Evolutionary conservation across 2,113 vertebrate genomes (phyloP).

Genomic region (Panthera uncia): DNA sequence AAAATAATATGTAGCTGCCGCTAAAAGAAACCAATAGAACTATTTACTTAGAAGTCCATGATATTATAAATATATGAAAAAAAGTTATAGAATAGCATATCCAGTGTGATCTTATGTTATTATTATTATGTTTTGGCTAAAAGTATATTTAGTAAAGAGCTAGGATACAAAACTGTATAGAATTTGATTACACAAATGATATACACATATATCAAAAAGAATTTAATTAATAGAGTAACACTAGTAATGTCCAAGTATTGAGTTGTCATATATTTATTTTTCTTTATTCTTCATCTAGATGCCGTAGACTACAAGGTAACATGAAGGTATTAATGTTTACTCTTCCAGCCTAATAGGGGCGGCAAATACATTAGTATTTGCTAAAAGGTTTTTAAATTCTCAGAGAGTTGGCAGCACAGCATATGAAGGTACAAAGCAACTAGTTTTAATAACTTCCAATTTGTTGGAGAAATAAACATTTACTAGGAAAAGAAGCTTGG

Average conservation of each 20-base stretch:
- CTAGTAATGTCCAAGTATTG: neutral
- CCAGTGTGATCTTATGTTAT: neutral
- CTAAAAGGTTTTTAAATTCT: constrained; percentile 1
- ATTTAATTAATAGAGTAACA: neutral
- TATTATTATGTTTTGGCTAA: neutral
- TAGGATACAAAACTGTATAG: neutral
- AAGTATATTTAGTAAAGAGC: neutral
- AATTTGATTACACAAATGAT: neutral
- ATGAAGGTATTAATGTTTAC: constrained; percentile 14
- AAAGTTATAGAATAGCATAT: neutral
- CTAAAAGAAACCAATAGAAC: neutral
- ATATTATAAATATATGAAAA: neutral
- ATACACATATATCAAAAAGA: neutral
- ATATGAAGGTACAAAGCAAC: neutral
- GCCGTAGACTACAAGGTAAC: neutral
- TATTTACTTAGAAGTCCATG: neutral
- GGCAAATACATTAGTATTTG: neutral
- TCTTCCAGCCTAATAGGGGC: neutral
- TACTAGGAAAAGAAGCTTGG: neutral
- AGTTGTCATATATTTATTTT: neutral
- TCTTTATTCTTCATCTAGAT: neutral
- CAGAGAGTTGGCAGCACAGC: neutral
- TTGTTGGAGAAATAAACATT: neutral
- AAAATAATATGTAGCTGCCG: neutral
- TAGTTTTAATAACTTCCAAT: neutral